Evolutionary conservation across 2,888 invertebrate species (phyloP), one percentile per base, ranked within the genome.

Genomic region (Tortrix viridana): DNA sequence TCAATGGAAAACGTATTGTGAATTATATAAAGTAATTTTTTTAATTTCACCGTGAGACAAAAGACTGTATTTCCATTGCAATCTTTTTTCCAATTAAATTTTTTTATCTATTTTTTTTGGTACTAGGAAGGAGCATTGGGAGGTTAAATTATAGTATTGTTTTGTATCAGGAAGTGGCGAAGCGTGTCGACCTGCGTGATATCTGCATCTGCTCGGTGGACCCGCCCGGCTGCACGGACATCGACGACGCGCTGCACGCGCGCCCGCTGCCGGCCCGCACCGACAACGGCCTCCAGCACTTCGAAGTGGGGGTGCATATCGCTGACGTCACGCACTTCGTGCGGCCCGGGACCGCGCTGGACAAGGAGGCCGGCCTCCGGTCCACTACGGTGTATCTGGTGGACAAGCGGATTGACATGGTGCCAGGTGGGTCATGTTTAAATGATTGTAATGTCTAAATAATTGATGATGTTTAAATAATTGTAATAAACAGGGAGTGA

Each of bases 291-390:
- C 75, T 83, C 1, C 66, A 67, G n/a, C 76, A 68, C 37, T 89
- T 80, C 75, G 84, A 95, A 84, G 62, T 63, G 50, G 99, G 99
- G 16, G 99, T 99, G 0, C 99, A 99, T 79, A 99, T 99, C 67
- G 99, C 99, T 5, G 99, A 99, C 90, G 99, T 99, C 6, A 97
- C 98, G 1, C 97, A 99, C 89, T 99, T 99, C 78, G 98, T 99
- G 65, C 92, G 98, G 47, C 98, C 99, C 0, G 95, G 97, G 58
- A 98, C 97, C 37, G 97, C 99, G 0, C 82, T 99, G 55, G 99
- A 99, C 77, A 93, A 94, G 70, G 99, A 99, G 84, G 99, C 99
- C 0, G 96, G 97, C 0, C 93, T 95, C n/a, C 93, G 99, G 70
- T 97, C 98, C 5, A 99, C 99, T 0, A 99, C 99, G 0, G 99